Evolutionary conservation across 2,113 vertebrate genomes (phyloP), one percentile per base, ranked within the genome.

Genomic region (Datnioides undecimradiatus): DNA sequence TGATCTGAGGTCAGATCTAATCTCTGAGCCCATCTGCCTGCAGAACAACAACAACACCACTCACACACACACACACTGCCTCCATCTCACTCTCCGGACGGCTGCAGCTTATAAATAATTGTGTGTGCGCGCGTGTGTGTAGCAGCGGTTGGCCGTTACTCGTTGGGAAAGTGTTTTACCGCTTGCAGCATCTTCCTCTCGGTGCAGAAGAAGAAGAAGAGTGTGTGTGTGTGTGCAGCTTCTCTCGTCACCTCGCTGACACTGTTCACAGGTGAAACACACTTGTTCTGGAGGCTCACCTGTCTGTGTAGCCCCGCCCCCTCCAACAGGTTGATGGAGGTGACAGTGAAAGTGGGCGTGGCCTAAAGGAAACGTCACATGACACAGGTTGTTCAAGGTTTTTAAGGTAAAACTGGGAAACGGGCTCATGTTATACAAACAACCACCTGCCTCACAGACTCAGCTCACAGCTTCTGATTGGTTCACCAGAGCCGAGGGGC

Each of bases 1-100:
- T 77, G 80, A 90, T 88, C 80, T 84, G 87, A 85, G 76, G 79
- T 85, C 76, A 76, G 79, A 91, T 90, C 86, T 89, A 87, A 92
- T 92, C 90, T 89, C 36, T 85, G 72, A 57, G 67, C 57, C 52
- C 87, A 91, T 92, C 90, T 93, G 90, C 70, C 40, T 34, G 31
- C 45, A 17, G 40, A 58, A 38, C 66, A 46, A 81, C 58, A 77
- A 64, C 79, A 75, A 72, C 76, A 78, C 66, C 10, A 11, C 21
- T 45, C 3, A 46, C 49, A 40, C 54, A 17, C 59, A n/a, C n/a
- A n/a, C n/a, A n/a, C 41, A 8, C n/a, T 1, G n/a, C 12, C 10
- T 57, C 46, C 59, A 19, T 70, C 57, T 51, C 27, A 49, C 5
- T n/a, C 74, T 76, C 77, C 2, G 38, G 60, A 73, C 64, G 17